Percentiles rank a stretch among this genome's conserved stretches.
These are phyloP conservation scores for Meloidogyne floridensis DNA, from an alignment of 1,140 invertebrate genomes.

Conservation along the genomic window DNA sequence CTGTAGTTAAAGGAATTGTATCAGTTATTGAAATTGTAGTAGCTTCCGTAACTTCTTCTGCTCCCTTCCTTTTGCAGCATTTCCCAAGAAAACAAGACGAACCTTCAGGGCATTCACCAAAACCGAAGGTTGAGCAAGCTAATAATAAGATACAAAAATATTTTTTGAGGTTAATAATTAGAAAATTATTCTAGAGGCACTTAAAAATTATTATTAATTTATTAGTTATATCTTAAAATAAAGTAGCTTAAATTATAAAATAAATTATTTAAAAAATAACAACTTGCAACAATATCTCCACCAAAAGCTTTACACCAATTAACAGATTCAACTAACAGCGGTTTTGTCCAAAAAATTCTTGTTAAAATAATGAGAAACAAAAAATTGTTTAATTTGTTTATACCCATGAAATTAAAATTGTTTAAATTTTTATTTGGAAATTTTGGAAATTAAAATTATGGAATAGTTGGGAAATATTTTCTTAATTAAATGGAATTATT, in stretches of 20 bases:
- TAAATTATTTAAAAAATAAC: background rate
- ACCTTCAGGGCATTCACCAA: background rate
- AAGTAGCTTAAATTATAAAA: too few relatives aligned
- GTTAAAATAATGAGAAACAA: background rate
- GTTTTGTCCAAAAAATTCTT: background rate
- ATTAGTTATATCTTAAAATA: too few relatives aligned
- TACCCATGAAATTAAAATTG: background rate
- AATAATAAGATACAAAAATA: too few relatives aligned
- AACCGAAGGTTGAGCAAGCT: background rate
- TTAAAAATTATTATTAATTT: too few relatives aligned
- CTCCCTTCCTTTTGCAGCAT: background rate
- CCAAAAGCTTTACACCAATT: conserved; percentile 6
- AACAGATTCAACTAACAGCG: background rate
- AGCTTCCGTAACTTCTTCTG: background rate
- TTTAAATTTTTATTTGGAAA: too few relatives aligned
- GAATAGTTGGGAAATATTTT: too few relatives aligned
- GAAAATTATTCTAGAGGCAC: too few relatives aligned
- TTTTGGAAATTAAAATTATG: too few relatives aligned
- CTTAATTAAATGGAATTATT: too few relatives aligned
- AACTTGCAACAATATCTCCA: background rate
- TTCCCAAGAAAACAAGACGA: background rate
- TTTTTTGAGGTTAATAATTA: too few relatives aligned
- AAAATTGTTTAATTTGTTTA: background rate
- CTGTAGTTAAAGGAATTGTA: background rate
- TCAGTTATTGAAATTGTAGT: background rate